A percentile compares a stretch with the other conserved stretches of the same genome.
Conservation (phyloP, 2,888 invertebrate genomes). For the Venustoraphidia nigricollis region DNA sequence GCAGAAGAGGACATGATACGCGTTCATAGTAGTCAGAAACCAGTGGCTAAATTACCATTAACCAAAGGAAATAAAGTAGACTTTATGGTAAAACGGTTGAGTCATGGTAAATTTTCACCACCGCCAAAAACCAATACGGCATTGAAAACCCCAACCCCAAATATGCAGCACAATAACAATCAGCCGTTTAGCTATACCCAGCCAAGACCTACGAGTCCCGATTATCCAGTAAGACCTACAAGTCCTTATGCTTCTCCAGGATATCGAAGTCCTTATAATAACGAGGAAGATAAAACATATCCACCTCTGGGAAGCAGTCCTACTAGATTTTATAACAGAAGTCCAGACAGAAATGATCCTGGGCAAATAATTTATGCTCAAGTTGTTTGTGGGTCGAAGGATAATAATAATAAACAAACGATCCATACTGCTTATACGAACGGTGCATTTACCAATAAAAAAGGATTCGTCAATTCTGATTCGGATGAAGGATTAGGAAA, state of each 20-base stretch:
- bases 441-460: conserved; percentile 27
- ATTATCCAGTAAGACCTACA: conserved; percentile 26
- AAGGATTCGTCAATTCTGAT: conserved; percentile 46
- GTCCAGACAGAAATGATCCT: conserved; percentile 1
- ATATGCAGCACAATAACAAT: conserved; percentile 51
- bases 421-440: conserved; percentile 33
- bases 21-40: conserved; percentile 51
- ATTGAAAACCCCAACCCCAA: conserved; percentile 40
- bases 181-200: conserved; percentile 70
- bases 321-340: not conserved
- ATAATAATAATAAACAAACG: conserved; percentile 28
- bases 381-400: conserved; percentile 38
- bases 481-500: conserved; percentile 70
- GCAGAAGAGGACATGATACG: conserved; percentile 36
- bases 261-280: too few species aligned
- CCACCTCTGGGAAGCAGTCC: too few species aligned
- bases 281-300: too few species aligned
- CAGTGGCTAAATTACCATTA: conserved; percentile 49
- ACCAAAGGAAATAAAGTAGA: conserved; percentile 60
- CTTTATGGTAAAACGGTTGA: conserved; percentile 59
- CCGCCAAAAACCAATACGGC: conserved; percentile 39
- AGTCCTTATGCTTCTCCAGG: not conserved
- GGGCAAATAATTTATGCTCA: conserved; percentile 59
- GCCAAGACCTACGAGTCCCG: conserved; percentile 36
- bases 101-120: conserved; percentile 51